Base-by-base conservation (phyloP, 1,140 invertebrate genomes). In the Globodera rostochiensis region DNA sequence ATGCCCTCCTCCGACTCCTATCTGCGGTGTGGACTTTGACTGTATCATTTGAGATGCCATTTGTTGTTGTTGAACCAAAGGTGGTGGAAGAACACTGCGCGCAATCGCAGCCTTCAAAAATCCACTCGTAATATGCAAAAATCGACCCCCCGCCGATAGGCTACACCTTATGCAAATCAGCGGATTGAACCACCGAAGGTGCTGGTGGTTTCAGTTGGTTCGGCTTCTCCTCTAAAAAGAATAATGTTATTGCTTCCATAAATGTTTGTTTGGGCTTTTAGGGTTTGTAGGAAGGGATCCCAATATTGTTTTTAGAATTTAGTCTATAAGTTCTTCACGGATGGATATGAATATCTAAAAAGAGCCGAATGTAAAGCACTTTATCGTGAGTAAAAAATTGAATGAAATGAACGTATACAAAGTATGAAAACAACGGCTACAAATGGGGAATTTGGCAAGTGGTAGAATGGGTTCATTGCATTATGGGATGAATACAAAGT, bases 131-230 rank as follows among this genome's bases (percentile, higher is more conserved):
- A 64, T 36, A 19, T 53, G 57, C 15, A 15, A 64, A 64, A 19
- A 64, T 64, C 13, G 13, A 53, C 60, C 47, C n/a, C 66, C 74
- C 50, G 53, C 45, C 53, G 13, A 75, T 53, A 75, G 8, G 53
- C 57, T 36, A 53, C 74, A 76, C 74, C 74, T 76, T 47, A 76
- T 76, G 57, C 50, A 57, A 57, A 60, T 45, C 21, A 74, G 53
- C 64, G 47, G 25, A 60, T 53, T 25, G 53, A 75, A 64, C 66
- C 74, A 76, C 66, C 50, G 66, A 36, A 57, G 74, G 74, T 49
- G 46, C 21, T 57, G 74, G 15, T 76, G 57, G 74, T 76, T 76
- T 76, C 66, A 45, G n/a, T 50, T 50, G 79, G 45, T 45, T 73
- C 69, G 71, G 53, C 57, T 70, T 53, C 5, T 45, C 69, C 49